These are phyloP conservation scores for Hyppa rectilinea DNA, from an alignment of 2,888 invertebrate species.

Conservation along the genomic window DNA sequence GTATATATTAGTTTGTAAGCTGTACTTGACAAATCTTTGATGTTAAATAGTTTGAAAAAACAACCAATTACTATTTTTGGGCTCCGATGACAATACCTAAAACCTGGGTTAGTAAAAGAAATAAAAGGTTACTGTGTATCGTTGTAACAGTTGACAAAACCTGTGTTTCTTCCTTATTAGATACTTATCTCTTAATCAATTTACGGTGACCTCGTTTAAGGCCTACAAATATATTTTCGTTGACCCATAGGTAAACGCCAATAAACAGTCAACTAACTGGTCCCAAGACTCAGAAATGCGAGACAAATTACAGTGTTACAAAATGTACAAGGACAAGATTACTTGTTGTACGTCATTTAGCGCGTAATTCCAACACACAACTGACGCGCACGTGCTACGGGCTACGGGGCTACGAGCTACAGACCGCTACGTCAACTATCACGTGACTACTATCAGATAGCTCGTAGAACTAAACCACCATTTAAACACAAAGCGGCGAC, in stretches of 20 bases:
- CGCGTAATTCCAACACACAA: conserved; percentile 83
- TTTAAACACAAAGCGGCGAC: conserved; percentile 26
- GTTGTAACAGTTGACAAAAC: background rate
- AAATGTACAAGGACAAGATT: conserved; percentile 74
- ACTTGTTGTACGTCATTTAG: conserved; percentile 80
- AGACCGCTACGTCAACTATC: conserved; percentile 55
- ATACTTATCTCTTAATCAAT: background rate
- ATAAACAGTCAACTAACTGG: conserved; percentile 18
- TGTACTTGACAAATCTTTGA: background rate
- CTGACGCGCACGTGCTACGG: conserved; percentile 80
- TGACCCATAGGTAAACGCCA: conserved; percentile 14
- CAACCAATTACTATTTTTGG: background rate
- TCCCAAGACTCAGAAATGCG: conserved; percentile 2
- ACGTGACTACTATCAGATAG: conserved; percentile 23
- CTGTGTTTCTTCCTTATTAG: background rate
- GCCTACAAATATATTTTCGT: background rate
- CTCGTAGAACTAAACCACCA: conserved; percentile 4
- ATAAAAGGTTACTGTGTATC: background rate
- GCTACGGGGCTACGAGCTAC: conserved; percentile 57
- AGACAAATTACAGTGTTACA: conserved; percentile 20
- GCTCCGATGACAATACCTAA: background rate
- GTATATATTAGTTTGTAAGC: conserved; percentile 12
- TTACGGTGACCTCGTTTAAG: background rate
- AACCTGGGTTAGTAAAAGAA: background rate
- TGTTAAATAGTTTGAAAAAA: background rate